Evolutionary conservation across 2,113 vertebrate species (phyloP).

Genomic region (Calyptommatus sinebrachiatus): DNA sequence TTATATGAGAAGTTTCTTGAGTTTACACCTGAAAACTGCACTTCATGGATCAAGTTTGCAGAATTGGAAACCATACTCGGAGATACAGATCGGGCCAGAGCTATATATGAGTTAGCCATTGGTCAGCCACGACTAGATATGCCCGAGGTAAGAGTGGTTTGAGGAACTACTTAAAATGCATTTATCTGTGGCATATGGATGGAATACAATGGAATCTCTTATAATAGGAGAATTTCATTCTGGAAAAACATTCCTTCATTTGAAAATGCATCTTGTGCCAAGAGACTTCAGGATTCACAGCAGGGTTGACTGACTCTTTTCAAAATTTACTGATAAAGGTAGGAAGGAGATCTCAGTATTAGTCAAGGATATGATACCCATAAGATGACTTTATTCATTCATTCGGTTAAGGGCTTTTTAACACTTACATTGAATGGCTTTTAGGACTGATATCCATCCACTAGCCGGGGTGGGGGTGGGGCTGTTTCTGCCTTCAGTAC

Average conservation of each 20-base stretch:
- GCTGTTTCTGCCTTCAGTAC: no score
- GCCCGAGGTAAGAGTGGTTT: constrained; percentile 82
- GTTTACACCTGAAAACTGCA: constrained; percentile 93
- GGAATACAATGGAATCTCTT: neutral
- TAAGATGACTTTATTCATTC: no score
- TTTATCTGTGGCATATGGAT: neutral
- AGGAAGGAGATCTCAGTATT: no score
- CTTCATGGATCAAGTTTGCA: constrained; percentile 97
- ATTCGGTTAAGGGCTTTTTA: no score
- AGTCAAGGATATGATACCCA: no score
- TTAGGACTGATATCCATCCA: no score
- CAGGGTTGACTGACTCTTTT: no score
- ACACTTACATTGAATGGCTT: no score
- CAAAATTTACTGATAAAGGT: no score
- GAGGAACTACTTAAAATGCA: neutral
- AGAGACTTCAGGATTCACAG: neutral
- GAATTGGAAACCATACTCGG: constrained; percentile 96
- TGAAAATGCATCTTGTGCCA: no score
- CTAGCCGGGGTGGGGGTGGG: no score
- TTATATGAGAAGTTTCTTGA: constrained; percentile 97
- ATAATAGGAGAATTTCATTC: neutral
- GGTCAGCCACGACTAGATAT: constrained; percentile 94
- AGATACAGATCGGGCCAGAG: constrained; percentile 85
- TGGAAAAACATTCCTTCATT: no score
- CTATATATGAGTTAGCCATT: constrained; percentile 94